Base-by-base conservation (phyloP, 2,797 vertebrate species). In the Acrossocheilus wenchowensis region DNA sequence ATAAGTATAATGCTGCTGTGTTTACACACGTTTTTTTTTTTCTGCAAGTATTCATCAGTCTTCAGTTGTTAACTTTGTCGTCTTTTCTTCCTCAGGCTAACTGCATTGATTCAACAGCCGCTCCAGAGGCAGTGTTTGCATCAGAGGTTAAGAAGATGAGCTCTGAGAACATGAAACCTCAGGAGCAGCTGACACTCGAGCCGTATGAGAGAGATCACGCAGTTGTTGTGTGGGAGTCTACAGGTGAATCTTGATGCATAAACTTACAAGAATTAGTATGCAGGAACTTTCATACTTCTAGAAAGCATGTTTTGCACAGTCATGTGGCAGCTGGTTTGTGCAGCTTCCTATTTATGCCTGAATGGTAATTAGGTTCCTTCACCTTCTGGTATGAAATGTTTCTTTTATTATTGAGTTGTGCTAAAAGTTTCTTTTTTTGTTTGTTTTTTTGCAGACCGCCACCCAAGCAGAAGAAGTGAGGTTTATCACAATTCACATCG, bases 61-160 rank as follows among this genome's bases (percentile, higher is more conserved):
- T 83, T 74, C 36, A 64, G 11, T 36, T 83, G 17, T 36, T 75
- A 84, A 64, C 26, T 48, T 41, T 71, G 34, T 10, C 7, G 2
- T 60, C 0, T 60, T n/a, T 30, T 23, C 17, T 45, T 36, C 19
- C 1, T 5, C 39, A 98, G 97, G 97, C 97, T 5, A 98, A 98
- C 93, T 98, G 97, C 84, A 98, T 98, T 12, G 97, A 98, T 91
- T 98, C 97, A 0, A 98, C 97, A 0, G 97, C 97, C 0, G 95
- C 97, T 0, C 96, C 97, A 0, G 97, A 98, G 86, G 97, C 97
- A 0, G 97, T 98, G 73, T 98, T 98, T 88, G 97, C 97, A 0
- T 93, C 97, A 0, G 97, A 98, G 82, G 97, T 98, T 73, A 98
- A 97, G 91, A 98, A 98, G 91, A 98, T 98, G 97, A 96, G 96